Percentiles rank a stretch among this genome's conserved stretches.
Evolutionary conservation across 35 echinoderm and acorn worm species (phyloP).

Genomic region (Amphiura filiformis): DNA sequence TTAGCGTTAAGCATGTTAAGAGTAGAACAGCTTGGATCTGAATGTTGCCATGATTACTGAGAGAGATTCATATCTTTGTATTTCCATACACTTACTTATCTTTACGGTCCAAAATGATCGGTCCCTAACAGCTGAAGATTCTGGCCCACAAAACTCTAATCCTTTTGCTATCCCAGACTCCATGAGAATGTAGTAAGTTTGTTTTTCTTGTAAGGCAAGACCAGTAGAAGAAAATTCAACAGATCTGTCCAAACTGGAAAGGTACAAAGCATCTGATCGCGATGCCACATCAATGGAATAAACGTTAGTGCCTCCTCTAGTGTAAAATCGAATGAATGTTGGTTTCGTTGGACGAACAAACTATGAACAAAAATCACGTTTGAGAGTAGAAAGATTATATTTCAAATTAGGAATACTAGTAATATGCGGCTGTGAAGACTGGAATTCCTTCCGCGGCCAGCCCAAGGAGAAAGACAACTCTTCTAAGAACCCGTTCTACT

Average conservation of each 20-base stretch:
- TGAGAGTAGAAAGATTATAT: too few relatives aligned
- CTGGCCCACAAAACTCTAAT: neutral
- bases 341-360: conserved; percentile 3
- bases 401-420: too few relatives aligned
- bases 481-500: too few relatives aligned
- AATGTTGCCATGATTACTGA: too few relatives aligned
- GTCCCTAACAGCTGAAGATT: neutral
- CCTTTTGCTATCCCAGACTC: conserved; percentile 3
- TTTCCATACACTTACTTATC: conserved; percentile 13
- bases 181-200: conserved; percentile 8
- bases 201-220: neutral
- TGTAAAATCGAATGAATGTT: conserved; percentile 11
- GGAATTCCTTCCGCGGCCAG: too few relatives aligned
- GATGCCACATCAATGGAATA: conserved; percentile 14
- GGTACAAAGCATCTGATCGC: neutral
- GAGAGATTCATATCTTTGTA: too few relatives aligned
- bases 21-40: too few relatives aligned
- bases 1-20: too few relatives aligned
- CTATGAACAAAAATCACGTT: too few relatives aligned
- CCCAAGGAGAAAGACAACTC: too few relatives aligned
- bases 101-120: neutral
- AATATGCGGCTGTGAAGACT: too few relatives aligned
- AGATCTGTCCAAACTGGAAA: neutral
- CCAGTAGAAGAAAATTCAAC: neutral
- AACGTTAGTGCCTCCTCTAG: neutral